A percentile compares a stretch with the other conserved stretches of the same genome.
Conservation (phyloP, 2,113 vertebrate species). For the Tiliqua scincoides region DNA sequence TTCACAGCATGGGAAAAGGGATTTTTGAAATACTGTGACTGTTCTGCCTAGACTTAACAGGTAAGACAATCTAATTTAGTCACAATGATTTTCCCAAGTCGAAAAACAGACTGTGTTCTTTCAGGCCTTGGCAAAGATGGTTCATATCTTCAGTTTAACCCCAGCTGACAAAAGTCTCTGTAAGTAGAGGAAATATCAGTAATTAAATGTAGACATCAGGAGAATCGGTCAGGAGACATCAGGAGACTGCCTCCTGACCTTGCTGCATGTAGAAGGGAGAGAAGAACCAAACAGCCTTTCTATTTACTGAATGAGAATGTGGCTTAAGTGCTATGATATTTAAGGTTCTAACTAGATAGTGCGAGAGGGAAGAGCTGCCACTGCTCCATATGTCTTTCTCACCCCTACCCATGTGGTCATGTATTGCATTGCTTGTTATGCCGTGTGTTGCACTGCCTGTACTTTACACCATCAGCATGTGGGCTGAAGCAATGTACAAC, state of each 20-base stretch:
- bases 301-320: background rate
- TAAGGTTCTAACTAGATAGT: background rate
- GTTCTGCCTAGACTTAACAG: background rate
- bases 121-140: background rate
- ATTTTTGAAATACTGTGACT: background rate
- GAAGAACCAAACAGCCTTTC: background rate
- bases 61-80: background rate
- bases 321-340: background rate
- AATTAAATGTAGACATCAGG: background rate
- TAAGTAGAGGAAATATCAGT: background rate
- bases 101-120: background rate
- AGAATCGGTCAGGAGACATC: background rate
- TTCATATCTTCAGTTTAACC: background rate
- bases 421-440: too few relatives aligned
- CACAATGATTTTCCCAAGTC: background rate
- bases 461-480: background rate
- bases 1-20: background rate
- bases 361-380: background rate
- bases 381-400: background rate
- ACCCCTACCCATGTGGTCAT: too few relatives aligned
- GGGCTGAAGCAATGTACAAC: too few relatives aligned
- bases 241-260: background rate
- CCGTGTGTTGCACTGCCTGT: background rate
- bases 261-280: background rate
- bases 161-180: background rate